Evolutionary conservation across 2,888 invertebrate species (phyloP).

Genomic region (Cyrtodaria siliqua): DNA sequence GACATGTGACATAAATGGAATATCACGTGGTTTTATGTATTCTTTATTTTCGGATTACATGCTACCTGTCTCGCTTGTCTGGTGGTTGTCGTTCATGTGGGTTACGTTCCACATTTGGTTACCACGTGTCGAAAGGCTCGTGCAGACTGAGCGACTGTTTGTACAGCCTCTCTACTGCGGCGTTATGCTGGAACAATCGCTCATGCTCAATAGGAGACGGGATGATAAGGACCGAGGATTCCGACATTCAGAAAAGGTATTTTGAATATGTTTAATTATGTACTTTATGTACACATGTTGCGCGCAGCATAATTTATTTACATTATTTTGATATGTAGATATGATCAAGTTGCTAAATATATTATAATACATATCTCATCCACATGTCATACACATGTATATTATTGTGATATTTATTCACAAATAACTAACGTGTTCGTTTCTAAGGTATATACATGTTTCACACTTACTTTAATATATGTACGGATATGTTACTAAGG

Average conservation of each 20-base stretch:
- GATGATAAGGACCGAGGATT: slow-evolving; percentile 90
- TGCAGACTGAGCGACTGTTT: slow-evolving; percentile 89
- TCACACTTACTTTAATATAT: too few species aligned
- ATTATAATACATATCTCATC: too few species aligned
- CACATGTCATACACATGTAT: too few species aligned
- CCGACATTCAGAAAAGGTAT: slow-evolving; percentile 65
- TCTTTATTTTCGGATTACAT: slow-evolving; percentile 70
- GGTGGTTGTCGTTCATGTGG: slow-evolving; percentile 82
- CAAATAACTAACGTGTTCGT: too few species aligned
- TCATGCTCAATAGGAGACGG: slow-evolving; percentile 95
- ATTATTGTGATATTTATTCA: too few species aligned
- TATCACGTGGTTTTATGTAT: slow-evolving; percentile 67
- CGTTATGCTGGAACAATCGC: slow-evolving; percentile 96
- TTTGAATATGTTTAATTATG: not conserved
- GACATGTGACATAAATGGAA: slow-evolving; percentile 93
- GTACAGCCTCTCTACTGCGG: slow-evolving; percentile 97
- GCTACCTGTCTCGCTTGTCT: slow-evolving; percentile 72
- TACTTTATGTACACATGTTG: too few species aligned
- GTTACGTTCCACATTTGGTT: slow-evolving; percentile 80
- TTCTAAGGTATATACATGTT: too few species aligned
- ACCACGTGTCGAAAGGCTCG: slow-evolving; percentile 78
- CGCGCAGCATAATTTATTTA: too few species aligned
- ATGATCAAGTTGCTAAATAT: too few species aligned
- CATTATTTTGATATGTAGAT: too few species aligned
- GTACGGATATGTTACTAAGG: too few species aligned